Base-by-base conservation (phyloP, 2,888 invertebrate species). In the Ennomos quercinarius region DNA sequence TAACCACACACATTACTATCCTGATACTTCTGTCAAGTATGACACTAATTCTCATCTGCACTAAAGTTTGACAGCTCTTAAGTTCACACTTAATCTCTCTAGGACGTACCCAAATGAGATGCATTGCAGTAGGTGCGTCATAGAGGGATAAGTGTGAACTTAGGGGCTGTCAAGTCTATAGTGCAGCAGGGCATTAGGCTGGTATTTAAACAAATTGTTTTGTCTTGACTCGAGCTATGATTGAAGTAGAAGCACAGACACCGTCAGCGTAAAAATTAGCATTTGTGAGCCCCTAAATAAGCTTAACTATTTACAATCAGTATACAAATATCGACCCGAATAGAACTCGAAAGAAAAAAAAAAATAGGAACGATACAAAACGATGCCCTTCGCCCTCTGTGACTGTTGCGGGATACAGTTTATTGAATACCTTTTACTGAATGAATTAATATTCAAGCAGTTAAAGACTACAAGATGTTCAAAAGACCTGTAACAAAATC, bases 361-460 rank as follows among this genome's bases (percentile, higher is more conserved):
- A 89, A 89, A 91, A 91, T 92, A 92, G 91, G 91, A 92, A 92
- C 91, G 88, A 92, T 91, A 91, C 86, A 88, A 89, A 91, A 91
- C 80, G 81, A 81, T 78, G 81, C 80, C 81, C 78, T 72, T 66
- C 75, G 71, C 72, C 69, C 72, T 67, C 65, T 68, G 64, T 72
- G 71, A 74, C 73, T 74, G 66, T 67, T 73, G 70, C 68, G 75
- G 73, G 70, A 66, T 38, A 34, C 54, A 56, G 55, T 10, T 13
- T 56, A 40, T 47, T 61, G 51, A 61, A 54, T 52, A 45, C 43
- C 50, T 43, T 51, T 34, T 27, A 27, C 27, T 6, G 4, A 6
- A 6, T 27, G 5, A 27, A 6, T 27, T 27, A 3, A 27, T 27
- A 6, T 27, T 27, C 27, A 27, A 5, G 6, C 27, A 27, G 5